Base-by-base conservation (phyloP, 2,797 vertebrate species). In the Trachurus trachurus region DNA sequence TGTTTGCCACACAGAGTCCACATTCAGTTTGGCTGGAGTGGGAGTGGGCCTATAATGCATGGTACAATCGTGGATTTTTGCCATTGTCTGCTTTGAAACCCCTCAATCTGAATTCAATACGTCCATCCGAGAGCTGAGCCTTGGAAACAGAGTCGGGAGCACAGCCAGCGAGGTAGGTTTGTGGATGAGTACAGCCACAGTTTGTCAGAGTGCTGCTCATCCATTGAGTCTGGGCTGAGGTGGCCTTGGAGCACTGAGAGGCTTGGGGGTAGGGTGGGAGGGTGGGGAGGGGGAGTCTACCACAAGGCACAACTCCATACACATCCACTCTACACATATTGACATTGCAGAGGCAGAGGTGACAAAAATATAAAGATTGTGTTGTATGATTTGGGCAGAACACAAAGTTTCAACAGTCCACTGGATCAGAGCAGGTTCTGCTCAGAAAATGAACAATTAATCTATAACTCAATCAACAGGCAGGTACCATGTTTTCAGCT, bases 171-270 rank as follows among this genome's bases (percentile, higher is more conserved):
- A 83, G 75, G 56, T 79, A 83, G 69, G 65, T 74, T 73, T 72
- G 71, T 71, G 80, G 74, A 76, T 78, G 84, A 88, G 83, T 61
- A 88, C 77, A 80, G 80, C 78, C 61, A 68, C 83, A 64, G 74
- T 69, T 86, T 88, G 81, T 84, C 83, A 83, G 62, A 88, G 85
- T 85, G 88, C 83, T 78, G 81, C 80, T 86, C 72, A 82, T 90
- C 80, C 87, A 92, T 87, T 92, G 89, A 92, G 87, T 76, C 87
- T 88, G 80, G 84, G 83, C 74, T 78, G 83, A 80, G 80, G 84
- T 92, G 92, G 88, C 93, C 92, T 94, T 94, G 92, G 87, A 89
- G 72, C 34, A 4, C 81, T 84, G 84, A 88, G 89, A 85, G 87
- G 76, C 81, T 72, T 37, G 73, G 78, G 40, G 80, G 73, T 74